Conservation (phyloP, 2,888 invertebrate genomes). For the Exocentrus adspersus region DNA sequence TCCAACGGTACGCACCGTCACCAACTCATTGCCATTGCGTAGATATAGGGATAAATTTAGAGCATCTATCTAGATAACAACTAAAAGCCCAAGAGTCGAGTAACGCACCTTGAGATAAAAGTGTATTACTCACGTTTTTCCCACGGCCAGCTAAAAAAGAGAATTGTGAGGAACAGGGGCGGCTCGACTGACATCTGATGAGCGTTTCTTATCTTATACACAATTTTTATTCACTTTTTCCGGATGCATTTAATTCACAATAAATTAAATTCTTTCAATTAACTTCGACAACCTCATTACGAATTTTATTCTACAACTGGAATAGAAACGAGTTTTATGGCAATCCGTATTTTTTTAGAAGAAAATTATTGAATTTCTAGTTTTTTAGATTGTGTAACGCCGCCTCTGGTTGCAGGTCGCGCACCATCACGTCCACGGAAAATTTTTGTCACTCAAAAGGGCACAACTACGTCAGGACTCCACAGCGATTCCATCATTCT, state of each 20-base stretch:
- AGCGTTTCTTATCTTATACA: too few relatives aligned
- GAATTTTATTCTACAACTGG: too few relatives aligned
- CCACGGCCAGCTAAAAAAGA: neutral
- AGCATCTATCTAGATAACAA: neutral
- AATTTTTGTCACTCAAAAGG: conserved; percentile 12
- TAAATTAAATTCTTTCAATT: too few relatives aligned
- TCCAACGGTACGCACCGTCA: conserved; percentile 1
- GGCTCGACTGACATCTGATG: neutral
- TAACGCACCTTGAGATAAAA: conserved; percentile 4
- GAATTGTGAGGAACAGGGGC: neutral
- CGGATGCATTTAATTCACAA: too few relatives aligned
- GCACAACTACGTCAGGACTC: neutral
- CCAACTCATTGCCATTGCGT: too few relatives aligned
- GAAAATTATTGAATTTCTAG: too few relatives aligned
- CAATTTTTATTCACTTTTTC: too few relatives aligned
- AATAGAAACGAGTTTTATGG: too few relatives aligned
- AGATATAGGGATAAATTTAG: too few relatives aligned
- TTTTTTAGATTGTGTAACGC: too few relatives aligned
- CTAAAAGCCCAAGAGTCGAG: neutral
- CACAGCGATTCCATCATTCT: neutral
- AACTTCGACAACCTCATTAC: too few relatives aligned
- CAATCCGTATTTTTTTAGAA: too few relatives aligned
- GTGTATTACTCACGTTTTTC: conserved; percentile 4
- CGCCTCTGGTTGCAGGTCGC: conserved; percentile 9
- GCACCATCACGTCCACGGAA: conserved; percentile 17